These are phyloP conservation scores for Stichodactyla helianthus DNA, from an alignment of 64 coral and sea anemone genomes.

Conservation along the genomic window DNA sequence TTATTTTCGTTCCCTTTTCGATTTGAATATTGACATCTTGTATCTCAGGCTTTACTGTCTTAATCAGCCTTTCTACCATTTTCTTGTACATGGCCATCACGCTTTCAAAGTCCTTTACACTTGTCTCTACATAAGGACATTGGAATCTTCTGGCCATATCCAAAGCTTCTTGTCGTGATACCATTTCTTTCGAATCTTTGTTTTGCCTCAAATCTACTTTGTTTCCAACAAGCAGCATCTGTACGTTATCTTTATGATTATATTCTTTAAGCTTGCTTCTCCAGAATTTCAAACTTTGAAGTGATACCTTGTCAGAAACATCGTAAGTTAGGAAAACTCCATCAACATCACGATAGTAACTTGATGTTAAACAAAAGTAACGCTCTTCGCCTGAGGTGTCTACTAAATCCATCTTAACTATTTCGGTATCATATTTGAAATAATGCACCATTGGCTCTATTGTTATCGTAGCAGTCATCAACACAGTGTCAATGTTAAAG, in stretches of 20 bases:
- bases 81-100: neutral
- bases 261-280: neutral
- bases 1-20: neutral
- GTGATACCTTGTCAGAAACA: neutral
- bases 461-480: neutral
- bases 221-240: slow-evolving; percentile 25
- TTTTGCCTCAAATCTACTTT: slow-evolving; percentile 1
- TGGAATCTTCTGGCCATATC: neutral
- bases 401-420: neutral
- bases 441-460: neutral
- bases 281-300: neutral
- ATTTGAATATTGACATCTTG: neutral
- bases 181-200: neutral
- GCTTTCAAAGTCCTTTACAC: neutral
- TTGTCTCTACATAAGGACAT: neutral
- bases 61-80: neutral
- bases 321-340: slow-evolving; percentile 27
- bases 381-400: slow-evolving; percentile 26
- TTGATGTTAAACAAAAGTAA: neutral
- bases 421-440: neutral
- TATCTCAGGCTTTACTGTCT: neutral
- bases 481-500: neutral
- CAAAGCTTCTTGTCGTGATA: neutral
- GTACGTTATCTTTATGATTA: neutral
- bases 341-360: neutral